Percentiles rank a stretch among this genome's conserved stretches.
These are phyloP conservation scores for Cladopsammia gracilis DNA, from an alignment of 64 coral and sea anemone genomes.

Conservation along the genomic window DNA sequence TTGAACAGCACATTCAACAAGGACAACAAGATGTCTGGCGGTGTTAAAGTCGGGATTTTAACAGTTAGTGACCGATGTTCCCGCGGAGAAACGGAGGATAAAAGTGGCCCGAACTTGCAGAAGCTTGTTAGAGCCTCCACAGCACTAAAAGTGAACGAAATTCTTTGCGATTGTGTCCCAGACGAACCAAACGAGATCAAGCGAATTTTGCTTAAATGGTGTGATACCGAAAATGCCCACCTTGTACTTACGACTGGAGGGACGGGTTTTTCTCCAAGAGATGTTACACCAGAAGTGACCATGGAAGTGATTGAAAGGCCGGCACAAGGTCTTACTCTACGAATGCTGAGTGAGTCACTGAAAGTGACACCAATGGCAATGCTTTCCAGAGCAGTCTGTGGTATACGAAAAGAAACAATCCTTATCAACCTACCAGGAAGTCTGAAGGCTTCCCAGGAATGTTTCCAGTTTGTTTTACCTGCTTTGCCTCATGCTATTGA, in stretches of 20 bases:
- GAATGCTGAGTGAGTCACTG: constrained; percentile 85
- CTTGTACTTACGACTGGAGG: constrained; percentile 90
- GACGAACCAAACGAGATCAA: constrained; percentile 60
- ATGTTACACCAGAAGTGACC: constrained; percentile 98
- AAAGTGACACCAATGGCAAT: constrained; percentile 96
- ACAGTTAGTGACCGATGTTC: constrained; percentile 97
- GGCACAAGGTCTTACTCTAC: constrained; percentile 80
- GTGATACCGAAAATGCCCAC: constrained; percentile 83
- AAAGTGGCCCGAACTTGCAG: constrained; percentile 93
- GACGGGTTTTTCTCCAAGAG: constrained; percentile 97
- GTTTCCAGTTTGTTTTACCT: constrained; percentile 90
- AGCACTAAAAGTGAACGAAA: constrained; percentile 30
- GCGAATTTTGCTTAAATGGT: constrained; percentile 79
- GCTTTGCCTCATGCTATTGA: constrained; percentile 90
- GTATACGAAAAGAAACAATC: constrained; percentile 86
- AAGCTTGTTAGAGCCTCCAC: constrained; percentile 47
- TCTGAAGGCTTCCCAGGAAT: constrained; percentile 96
- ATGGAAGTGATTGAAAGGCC: constrained; percentile 76
- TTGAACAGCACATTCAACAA: background rate
- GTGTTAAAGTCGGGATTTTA: constrained; percentile 6
- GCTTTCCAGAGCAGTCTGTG: constrained; percentile 91
- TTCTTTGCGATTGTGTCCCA: constrained; percentile 63
- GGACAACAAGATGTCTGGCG: background rate
- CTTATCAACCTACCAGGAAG: constrained; percentile 98
- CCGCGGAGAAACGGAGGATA: constrained; percentile 81